Percentiles rank a stretch among this genome's conserved stretches.
Evolutionary conservation across 2,113 vertebrate species (phyloP).

Genomic region (Stictonetta naevosa): DNA sequence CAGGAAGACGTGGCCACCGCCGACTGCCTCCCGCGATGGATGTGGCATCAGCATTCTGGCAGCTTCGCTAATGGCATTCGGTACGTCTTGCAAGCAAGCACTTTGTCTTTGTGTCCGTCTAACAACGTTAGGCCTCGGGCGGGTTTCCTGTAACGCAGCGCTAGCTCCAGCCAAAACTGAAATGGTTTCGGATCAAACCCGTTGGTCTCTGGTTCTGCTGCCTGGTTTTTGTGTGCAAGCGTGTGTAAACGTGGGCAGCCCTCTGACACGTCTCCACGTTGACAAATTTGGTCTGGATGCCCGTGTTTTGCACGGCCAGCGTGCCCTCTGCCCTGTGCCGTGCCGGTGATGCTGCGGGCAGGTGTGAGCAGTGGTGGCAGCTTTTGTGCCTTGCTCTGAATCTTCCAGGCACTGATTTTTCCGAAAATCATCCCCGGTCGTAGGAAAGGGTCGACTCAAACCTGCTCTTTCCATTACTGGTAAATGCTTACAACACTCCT

Average conservation of each 20-base stretch:
- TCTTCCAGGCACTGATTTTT: neutral
- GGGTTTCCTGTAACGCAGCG: rapidly evolving
- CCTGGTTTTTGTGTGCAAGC: neutral
- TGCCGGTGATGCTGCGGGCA: too few relatives aligned
- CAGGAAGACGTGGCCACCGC: neutral
- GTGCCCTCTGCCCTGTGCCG: too few relatives aligned
- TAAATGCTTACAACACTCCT: neutral
- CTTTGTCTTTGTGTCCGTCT: neutral
- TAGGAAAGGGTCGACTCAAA: neutral
- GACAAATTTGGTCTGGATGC: too few relatives aligned
- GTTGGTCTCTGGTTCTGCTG: neutral
- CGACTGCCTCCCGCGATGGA: too few relatives aligned
- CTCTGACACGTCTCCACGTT: too few relatives aligned
- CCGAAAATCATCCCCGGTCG: rapidly evolving
- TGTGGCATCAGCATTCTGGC: neutral
- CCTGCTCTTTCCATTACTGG: neutral
- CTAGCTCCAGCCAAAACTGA: neutral
- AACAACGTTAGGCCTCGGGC: neutral
- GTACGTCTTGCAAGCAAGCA: neutral
- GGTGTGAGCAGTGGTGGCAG: too few relatives aligned
- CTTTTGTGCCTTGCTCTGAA: neutral
- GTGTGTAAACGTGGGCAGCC: too few relatives aligned
- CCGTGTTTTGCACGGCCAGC: too few relatives aligned
- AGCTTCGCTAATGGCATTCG: neutral
- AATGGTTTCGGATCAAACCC: neutral